Percentiles rank a stretch among this genome's conserved stretches.
Conservation (phyloP, 2,113 vertebrate genomes). For the Larimichthys polyactis region DNA sequence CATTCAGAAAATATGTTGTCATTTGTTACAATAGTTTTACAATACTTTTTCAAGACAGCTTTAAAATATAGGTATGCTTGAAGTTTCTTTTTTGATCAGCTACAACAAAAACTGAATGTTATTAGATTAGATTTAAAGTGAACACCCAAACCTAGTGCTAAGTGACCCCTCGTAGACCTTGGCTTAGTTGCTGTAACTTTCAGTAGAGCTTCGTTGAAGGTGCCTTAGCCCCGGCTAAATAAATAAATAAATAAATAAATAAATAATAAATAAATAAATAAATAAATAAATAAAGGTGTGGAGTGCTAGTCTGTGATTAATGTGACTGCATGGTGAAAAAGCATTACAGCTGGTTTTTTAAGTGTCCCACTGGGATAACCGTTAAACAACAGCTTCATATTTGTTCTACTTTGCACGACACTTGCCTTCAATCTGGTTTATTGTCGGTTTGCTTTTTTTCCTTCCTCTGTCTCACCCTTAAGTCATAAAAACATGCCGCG, state of each 20-base stretch:
- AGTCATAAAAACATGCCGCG: slow-evolving; percentile 12
- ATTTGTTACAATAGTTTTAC: background rate
- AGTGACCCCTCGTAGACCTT: too few relatives aligned
- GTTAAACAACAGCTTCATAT: background rate
- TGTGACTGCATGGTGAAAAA: background rate
- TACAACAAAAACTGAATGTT: background rate
- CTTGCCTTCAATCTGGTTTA: background rate
- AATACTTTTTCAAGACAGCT: background rate
- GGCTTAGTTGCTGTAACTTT: too few relatives aligned
- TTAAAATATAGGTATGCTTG: background rate
- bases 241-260: slow-evolving; percentile 17
- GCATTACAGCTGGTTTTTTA: background rate
- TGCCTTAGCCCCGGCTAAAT: background rate
- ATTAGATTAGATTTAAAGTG: background rate
- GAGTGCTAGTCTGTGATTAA: background rate
- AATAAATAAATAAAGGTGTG: slow-evolving; percentile 4
- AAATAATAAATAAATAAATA: slow-evolving; percentile 11
- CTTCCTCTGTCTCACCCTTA: background rate
- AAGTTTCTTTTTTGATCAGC: background rate
- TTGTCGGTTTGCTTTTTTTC: background rate
- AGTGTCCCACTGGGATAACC: background rate
- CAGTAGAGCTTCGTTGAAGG: background rate
- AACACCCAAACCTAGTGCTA: background rate
- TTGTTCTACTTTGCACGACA: background rate
- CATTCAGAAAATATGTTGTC: background rate